Evolutionary conservation across 2,797 vertebrate species (phyloP).

Genomic region (Capromys pilorides): DNA sequence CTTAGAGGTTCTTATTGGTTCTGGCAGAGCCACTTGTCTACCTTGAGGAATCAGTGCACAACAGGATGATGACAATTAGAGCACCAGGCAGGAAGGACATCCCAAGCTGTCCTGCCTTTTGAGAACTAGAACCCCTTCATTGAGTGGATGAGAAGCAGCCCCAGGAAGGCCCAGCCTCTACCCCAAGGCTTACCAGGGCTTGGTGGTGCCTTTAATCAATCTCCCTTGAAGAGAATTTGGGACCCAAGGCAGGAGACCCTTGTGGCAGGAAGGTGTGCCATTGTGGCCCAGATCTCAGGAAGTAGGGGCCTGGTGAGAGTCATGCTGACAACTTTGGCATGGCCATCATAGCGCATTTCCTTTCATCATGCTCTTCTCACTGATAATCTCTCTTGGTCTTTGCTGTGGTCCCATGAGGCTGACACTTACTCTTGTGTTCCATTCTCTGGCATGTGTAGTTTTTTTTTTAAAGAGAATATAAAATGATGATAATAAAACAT

Average conservation of each 20-base stretch:
- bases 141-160: not conserved
- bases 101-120: not conserved
- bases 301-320: not conserved
- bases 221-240: not conserved
- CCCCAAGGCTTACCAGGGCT: not conserved
- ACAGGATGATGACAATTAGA: not conserved
- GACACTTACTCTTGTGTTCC: not conserved
- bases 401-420: not conserved
- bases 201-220: not conserved
- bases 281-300: not conserved
- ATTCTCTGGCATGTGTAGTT: not conserved
- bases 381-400: not conserved
- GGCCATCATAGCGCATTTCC: accelerated
- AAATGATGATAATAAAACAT: too few relatives aligned
- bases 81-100: not conserved
- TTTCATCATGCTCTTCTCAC: not conserved
- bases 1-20: not conserved
- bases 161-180: not conserved
- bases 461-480: too few relatives aligned
- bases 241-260: not conserved
- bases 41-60: not conserved
- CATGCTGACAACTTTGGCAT: not conserved
- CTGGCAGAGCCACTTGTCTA: not conserved
- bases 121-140: not conserved
- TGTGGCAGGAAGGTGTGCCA: not conserved